Base-by-base conservation (phyloP, 2,888 invertebrate species). In the Stictocephala bisonia region DNA sequence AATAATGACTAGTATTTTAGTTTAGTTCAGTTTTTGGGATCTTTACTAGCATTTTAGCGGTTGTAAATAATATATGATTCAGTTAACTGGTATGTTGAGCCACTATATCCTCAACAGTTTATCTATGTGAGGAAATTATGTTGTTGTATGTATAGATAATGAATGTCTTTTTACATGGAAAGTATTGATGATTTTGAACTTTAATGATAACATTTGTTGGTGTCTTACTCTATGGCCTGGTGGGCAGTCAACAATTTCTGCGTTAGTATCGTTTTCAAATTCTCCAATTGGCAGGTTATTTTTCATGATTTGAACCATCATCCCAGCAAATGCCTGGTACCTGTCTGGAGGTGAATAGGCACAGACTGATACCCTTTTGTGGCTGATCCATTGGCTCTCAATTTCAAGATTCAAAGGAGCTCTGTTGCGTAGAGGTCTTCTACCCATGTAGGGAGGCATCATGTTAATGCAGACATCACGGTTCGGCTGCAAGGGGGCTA, bases 381-480 rank as follows among this genome's bases (percentile, higher is more conserved):
- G 60, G 13, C 60, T 60, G 27, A 60, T 60, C 60, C 60, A 60
- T 15, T 40, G 60, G 4, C 22, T 13, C 4, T 60, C 60, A 6
- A 60, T 29, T 20, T 60, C 60, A 11, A 60, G 13, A 24, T 60
- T 60, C 60, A 60, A 35, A 22, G 18, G 60, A 22, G 3, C 2
- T 4, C 29, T 31, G 40, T 60, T 60, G 7, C 40, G 18, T 2
- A 60, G 22, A 1, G 60, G 60, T 40, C 13, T 15, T 20, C 60
- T 35, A 3, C 60, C 60, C 11, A 60, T 7, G 60, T 60, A 60
- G 9, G 60, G 60, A 60, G 60, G 60, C 11, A 60, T 40, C 60
- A 60, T 60, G 40, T 27, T 20, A n/a, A 60, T 40, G 18, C 60
- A 60, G 22, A 60, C 35, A 24, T 60, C 60, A 22, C 60, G 6